phyloP scores from a whole-genome alignment of 2,113 vertebrate genomes.

The Leucopternis melanops region DNA sequence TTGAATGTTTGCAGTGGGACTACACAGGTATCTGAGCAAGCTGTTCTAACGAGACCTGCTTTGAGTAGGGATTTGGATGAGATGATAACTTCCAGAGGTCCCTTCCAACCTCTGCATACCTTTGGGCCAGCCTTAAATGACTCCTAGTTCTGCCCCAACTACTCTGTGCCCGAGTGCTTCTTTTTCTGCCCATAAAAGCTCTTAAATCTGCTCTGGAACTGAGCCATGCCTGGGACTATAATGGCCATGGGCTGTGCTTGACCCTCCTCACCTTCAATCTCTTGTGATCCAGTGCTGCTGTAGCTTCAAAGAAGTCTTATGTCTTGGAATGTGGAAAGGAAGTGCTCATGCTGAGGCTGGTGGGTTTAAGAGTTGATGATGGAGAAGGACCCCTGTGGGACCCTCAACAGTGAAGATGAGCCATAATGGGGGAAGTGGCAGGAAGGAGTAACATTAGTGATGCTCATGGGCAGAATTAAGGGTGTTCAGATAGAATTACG shows the following conservation, averaged over 20 bases:
- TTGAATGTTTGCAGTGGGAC: no score
- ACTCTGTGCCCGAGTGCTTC: not conserved
- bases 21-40: not conserved
- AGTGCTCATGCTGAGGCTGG: not conserved
- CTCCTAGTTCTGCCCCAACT: not conserved
- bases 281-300: not conserved
- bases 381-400: not conserved
- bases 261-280: not conserved
- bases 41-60: not conserved
- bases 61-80: not conserved
- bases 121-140: not conserved
- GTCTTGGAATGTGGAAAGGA: not conserved
- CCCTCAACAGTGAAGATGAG: not conserved
- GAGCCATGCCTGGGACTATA: not conserved
- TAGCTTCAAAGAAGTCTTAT: not conserved
- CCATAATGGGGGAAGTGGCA: not conserved
- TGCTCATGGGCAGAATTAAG: not conserved
- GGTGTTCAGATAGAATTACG: not conserved
- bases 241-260: not conserved
- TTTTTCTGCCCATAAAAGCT: not conserved
- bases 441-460: not conserved
- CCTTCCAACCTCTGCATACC: not conserved
- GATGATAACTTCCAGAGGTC: not conserved
- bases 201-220: not conserved
- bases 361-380: not conserved